These are phyloP conservation scores for Stichodactyla mertensii DNA, from an alignment of 64 coral and sea anemone species.

Conservation along the genomic window DNA sequence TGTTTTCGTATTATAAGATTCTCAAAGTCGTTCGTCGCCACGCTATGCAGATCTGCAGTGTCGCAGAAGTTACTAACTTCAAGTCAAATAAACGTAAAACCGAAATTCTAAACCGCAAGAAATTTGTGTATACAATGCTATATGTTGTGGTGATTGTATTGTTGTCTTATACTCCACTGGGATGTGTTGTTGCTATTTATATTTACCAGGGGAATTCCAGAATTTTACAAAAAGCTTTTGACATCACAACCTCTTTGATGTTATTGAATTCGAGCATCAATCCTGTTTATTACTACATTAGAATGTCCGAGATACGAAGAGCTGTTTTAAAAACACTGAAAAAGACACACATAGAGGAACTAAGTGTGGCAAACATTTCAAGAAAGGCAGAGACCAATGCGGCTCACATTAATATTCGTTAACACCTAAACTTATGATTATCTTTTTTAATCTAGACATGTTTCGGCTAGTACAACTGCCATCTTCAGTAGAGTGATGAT, in stretches of 20 bases:
- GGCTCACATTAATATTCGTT: neutral
- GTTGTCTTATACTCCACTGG: neutral
- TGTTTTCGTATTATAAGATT: neutral
- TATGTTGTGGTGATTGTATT: neutral
- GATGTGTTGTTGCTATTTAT: neutral
- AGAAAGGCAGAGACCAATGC: neutral
- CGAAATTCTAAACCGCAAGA: neutral
- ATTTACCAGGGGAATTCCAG: neutral
- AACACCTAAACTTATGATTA: neutral
- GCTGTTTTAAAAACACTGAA: conserved; percentile 3
- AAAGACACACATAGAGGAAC: neutral
- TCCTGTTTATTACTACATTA: neutral
- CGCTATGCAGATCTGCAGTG: neutral
- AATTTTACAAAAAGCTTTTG: neutral
- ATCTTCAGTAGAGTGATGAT: too few species aligned
- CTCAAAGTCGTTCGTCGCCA: neutral
- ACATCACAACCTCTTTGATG: neutral
- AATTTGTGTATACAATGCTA: neutral
- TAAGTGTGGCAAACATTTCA: neutral
- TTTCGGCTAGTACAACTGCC: too few species aligned
- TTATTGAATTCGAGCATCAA: neutral
- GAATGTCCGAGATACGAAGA: neutral
- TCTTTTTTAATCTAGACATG: too few species aligned
- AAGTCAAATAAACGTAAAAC: neutral
- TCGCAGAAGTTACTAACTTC: neutral